A percentile compares a stretch with the other conserved stretches of the same genome.
phyloP scores from a whole-genome alignment of 1,140 invertebrate species.

The Ceratitis capitata region DNA sequence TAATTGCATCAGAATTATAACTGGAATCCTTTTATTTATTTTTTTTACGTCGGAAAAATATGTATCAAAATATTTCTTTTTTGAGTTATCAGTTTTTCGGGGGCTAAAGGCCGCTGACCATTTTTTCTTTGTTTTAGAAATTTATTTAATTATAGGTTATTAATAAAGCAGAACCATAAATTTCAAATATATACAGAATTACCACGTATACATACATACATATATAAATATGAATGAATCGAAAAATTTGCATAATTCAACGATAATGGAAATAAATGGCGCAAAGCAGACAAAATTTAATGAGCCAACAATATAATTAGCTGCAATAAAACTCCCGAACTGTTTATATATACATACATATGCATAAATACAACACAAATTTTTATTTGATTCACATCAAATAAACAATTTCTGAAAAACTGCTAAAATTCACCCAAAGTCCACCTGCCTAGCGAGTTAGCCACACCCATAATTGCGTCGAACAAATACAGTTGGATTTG shows the following conservation, averaged over 20 bases:
- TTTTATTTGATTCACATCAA: background rate
- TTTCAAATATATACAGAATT: background rate
- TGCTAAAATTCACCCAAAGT: background rate
- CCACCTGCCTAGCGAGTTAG: conserved; percentile 8
- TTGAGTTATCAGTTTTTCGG: too few species aligned
- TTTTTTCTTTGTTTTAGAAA: background rate
- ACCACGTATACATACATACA: background rate
- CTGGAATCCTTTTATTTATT: too few species aligned
- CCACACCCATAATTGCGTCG: background rate
- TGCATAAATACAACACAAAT: background rate
- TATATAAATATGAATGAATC: background rate
- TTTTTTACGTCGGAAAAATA: too few species aligned
- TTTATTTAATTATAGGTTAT: conserved; percentile 13
- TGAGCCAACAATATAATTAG: conserved; percentile 32
- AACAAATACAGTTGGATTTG: background rate
- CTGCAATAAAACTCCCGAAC: conserved; percentile 39
- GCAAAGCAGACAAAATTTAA: conserved; percentile 13
- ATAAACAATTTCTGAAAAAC: background rate
- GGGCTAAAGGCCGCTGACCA: too few species aligned
- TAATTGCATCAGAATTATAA: too few species aligned
- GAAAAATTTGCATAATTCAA: conserved; percentile 12
- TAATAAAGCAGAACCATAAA: background rate
- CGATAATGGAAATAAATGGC: background rate
- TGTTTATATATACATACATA: background rate
- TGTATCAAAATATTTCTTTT: too few species aligned